Evolutionary conservation across 2,888 invertebrate genomes (phyloP), one percentile per base, ranked within the genome.

Genomic region (Lithodes maja): DNA sequence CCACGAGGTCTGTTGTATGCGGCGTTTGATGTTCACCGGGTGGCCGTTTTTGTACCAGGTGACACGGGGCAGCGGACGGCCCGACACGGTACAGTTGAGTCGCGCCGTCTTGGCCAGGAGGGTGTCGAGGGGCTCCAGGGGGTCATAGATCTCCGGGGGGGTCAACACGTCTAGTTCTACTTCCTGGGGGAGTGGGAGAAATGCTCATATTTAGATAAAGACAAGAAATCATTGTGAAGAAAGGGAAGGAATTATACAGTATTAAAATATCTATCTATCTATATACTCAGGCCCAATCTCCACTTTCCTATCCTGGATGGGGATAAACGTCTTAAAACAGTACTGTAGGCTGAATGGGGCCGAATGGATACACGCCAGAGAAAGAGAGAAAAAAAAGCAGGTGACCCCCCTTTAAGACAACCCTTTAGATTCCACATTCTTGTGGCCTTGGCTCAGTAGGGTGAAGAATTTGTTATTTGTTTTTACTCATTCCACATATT

Each of bases 31-130:
- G 68, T 55, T 17, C 17, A 91, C 74, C 7, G 83, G 87, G 52
- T 75, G 83, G 55, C 91, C 91, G 68, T 91, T 84, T 78, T 91
- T 91, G 91, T 90, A 90, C 90, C 90, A 88, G 54, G 71, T 78
- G 83, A 90, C 85, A 33, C 77, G 87, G 69, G 90, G 90, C n/a
- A 77, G 75, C n/a, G 90, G 90, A 49, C 75, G 81, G 71, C 87
- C 91, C 79, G 74, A 49, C 33, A 87, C 87, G 71, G 90, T 80
- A 83, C 91, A 91, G 86, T 90, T 90, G 83, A 91, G 90, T 50
- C 91, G 90, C 15, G 86, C 81, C 17, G 91, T 91, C 61, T 91
- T 82, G 68, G 91, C 91, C 61, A 90, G 53, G 5, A 90, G 68
- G 12, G 90, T 90, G 7, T 85, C 79, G 54, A 88, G 17, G 68